Evolutionary conservation across 92 coral and sea anemone species (phyloP), one percentile per base, ranked within the genome.

Genomic region (Scolanthus callimorphus): DNA sequence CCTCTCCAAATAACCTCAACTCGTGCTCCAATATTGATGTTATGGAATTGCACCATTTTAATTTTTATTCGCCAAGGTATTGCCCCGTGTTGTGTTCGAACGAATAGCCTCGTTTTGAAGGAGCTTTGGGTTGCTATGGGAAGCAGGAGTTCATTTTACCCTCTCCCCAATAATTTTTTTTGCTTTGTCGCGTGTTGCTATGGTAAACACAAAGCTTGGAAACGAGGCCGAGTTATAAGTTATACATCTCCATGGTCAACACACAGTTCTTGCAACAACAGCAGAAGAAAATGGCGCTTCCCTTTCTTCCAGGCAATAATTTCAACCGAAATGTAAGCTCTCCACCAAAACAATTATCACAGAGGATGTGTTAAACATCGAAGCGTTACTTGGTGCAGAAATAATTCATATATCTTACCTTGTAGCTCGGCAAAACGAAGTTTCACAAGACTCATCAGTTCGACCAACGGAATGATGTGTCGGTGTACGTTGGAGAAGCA

Each of bases 371-470:
- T 48, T 48, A 29, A 19, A n/a, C 6, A 11, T 4, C 2, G 17
- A 51, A 1, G 57, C 17, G 26, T 29, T 60, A 20, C 71, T 59
- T 52, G 54, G 17, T 27, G 24, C 20, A 17, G 1, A 1, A 20
- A 3, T 1, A 29, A 17, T 55, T 6, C 3, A 47, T 30, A 11
- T 59, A 24, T 48, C 47, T 65, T 60, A 4, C 46, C 17, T 43
- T 49, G 15, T 61, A 92, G 98, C 79, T 92, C 57, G 98, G 98
- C 41, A 84, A 92, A 66, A 68, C 77, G 6, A 92, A 92, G 51
- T 92, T 92, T 76, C 96, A 92, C 78, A 92, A 92, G 49, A 76
- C 96, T 23, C 98, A 92, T 69, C 81, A 76, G 59, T 92, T 92
- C 73, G 98, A 92, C 77, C 84, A 84, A 29, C 88, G 95, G 50